A percentile compares a stretch with the other conserved stretches of the same genome.
Conservation (phyloP, 2,113 vertebrate species). For the Zosterops japonicus region DNA sequence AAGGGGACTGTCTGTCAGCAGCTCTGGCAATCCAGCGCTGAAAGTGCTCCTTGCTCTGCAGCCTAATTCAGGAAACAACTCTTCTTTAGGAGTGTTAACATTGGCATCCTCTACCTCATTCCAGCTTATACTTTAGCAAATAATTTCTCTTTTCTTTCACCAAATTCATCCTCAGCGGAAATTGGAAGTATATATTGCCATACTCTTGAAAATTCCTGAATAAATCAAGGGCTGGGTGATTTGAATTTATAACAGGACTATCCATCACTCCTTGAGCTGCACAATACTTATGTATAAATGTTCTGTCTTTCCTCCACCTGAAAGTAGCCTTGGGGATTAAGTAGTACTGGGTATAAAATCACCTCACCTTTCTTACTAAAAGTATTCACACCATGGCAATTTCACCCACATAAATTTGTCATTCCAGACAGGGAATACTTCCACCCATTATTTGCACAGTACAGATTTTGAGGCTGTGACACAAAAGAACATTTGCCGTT, state of each 20-base stretch:
- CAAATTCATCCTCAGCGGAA: constrained; percentile 58
- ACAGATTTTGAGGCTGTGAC: background rate
- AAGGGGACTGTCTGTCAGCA: constrained; percentile 5
- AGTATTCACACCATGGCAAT: background rate
- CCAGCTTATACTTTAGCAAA: constrained; percentile 25
- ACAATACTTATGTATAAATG: background rate
- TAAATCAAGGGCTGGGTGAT: constrained; percentile 31
- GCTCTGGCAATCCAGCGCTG: background rate
- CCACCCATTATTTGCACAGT: background rate
- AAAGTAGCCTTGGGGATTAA: constrained; percentile 6
- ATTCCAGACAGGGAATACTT: background rate
- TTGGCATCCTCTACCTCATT: constrained; percentile 40
- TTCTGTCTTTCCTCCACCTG: background rate
- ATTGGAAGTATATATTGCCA: constrained; percentile 30
- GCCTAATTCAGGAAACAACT: constrained; percentile 51
- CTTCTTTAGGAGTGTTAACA: constrained; percentile 39
- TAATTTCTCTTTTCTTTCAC: constrained; percentile 50
- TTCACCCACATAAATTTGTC: background rate
- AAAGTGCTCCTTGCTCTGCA: background rate
- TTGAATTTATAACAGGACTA: constrained; percentile 18
- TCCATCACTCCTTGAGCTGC: constrained; percentile 7
- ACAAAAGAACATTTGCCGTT: background rate
- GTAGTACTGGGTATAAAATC: constrained; percentile 36
- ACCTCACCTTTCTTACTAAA: background rate
- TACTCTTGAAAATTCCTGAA: constrained; percentile 29